phyloP scores from a whole-genome alignment of 2,113 vertebrate genomes.

The Tachycineta bicolor region DNA sequence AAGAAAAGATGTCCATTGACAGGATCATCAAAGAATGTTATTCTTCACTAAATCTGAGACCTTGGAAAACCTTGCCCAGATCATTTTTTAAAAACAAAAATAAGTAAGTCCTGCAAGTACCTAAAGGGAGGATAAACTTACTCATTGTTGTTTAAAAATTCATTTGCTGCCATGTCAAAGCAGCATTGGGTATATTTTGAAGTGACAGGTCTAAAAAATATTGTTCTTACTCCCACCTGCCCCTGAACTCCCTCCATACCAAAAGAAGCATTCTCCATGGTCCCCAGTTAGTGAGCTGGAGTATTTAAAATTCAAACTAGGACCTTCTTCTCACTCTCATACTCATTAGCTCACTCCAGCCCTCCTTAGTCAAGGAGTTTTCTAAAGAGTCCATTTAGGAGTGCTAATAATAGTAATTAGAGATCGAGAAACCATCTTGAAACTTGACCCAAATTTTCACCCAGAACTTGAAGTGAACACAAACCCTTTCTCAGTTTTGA shows the following conservation, averaged over 20 bases:
- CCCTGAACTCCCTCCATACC: conserved; percentile 7
- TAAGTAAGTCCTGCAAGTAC: background rate
- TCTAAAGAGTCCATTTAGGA: conserved; percentile 69
- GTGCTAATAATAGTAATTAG: conserved; percentile 74
- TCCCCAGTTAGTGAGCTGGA: conserved; percentile 58
- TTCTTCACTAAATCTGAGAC: conserved; percentile 53
- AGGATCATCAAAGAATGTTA: conserved; percentile 53
- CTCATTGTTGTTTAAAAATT: conserved; percentile 54
- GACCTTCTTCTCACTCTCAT: conserved; percentile 63
- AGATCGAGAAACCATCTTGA: conserved; percentile 73
- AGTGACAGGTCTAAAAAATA: conserved; percentile 62
- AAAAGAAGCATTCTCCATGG: conserved; percentile 19
- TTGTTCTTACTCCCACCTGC: conserved; percentile 50
- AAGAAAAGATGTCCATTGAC: conserved; percentile 23
- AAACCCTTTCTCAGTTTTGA: conserved; percentile 30
- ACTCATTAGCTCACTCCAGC: conserved; percentile 71
- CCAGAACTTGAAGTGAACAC: conserved; percentile 67
- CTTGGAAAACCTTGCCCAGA: conserved; percentile 29
- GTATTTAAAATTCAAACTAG: conserved; percentile 69
- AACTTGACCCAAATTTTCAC: conserved; percentile 73
- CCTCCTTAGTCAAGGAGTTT: conserved; percentile 61
- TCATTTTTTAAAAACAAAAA: conserved; percentile 59
- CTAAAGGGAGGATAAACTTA: conserved; percentile 58
- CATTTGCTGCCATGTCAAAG: conserved; percentile 19
- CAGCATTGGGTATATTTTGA: conserved; percentile 52